Evolutionary conservation across 2,113 vertebrate genomes (phyloP).

Genomic region (Sporophila hypoxantha): DNA sequence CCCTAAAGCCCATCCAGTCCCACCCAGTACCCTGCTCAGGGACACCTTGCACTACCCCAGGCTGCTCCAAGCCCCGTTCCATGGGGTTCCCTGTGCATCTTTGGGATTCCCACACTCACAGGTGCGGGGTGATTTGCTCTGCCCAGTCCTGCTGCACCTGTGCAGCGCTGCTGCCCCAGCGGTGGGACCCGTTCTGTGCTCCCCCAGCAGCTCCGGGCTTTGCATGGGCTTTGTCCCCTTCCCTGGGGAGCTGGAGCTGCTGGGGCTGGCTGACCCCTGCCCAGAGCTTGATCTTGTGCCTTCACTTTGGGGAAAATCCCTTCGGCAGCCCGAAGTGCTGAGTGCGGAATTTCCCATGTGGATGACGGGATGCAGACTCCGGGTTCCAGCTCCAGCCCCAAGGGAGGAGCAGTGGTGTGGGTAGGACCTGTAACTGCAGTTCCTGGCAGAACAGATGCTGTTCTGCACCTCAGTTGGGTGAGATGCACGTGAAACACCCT

Average conservation of each 20-base stretch:
- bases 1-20: not conserved
- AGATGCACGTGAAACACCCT: not conserved
- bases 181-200: not conserved
- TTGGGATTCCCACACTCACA: rapidly evolving
- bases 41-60: not conserved
- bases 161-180: not conserved
- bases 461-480: not conserved
- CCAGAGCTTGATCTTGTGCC: not conserved
- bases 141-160: not conserved
- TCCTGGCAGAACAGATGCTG: not conserved
- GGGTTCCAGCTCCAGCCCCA: not conserved
- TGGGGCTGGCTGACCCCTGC: not conserved
- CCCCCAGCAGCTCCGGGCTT: not conserved
- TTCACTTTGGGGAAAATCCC: not conserved
- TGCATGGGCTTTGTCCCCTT: not conserved
- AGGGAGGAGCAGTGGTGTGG: not conserved
- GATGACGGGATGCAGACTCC: not conserved
- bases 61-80: not conserved
- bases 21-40: rapidly evolving
- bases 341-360: no score
- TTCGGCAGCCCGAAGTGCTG: not conserved
- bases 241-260: not conserved
- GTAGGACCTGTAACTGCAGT: not conserved
- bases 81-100: rapidly evolving
- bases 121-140: no score